Base-by-base conservation (phyloP, 30 jellyfish, hydroid and myxozoan genomes). In the Pseudorhiza aurosa region DNA sequence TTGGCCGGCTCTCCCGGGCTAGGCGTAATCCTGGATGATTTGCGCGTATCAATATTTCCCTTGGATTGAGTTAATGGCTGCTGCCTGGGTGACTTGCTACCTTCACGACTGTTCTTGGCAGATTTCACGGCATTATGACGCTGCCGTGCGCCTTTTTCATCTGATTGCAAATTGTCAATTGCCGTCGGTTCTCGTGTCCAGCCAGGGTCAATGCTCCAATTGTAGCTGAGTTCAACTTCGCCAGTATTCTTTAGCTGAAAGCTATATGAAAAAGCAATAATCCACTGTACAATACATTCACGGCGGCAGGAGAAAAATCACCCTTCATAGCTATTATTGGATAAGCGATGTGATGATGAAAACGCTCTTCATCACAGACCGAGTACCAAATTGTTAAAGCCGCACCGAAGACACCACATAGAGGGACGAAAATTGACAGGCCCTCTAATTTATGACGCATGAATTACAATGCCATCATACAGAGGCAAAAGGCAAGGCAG, bases 191-290 rank as follows among this genome's bases (percentile, higher is more conserved):
- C 85, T 53, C 72, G 24, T 0, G 94, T 68, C 83, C 82, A 82
- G 1, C 98, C 96, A 10, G 93, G 63, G 24, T 49, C 76, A 29
- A 85, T 60, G 60, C 33, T 37, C 98, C 98, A 91, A 33, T 56
- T 58, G 70, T 75, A 79, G 39, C 72, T 80, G 17, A 91, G 62
- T 33, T 72, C 62, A 15, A 91, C 96, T 6, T 45, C 72, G 0
- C 98, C 98, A 31, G 50, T 88, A 56, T 91, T 91, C 49, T 39
- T 62, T 75, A 91, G 8, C 6, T 71, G 76, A 44, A 91, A 91
- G 81, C 98, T 90, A 58, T 4, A 33, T 36, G 24, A 40, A 64
- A 47, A 5, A 12, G 50, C 7, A n/a, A n/a, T n/a, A n/a, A n/a
- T n/a, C n/a, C n/a, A n/a, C n/a, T n/a, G n/a, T n/a, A n/a, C n/a